phyloP scores from a whole-genome alignment of 2,797 vertebrate species.

The Chelon labrosus region DNA sequence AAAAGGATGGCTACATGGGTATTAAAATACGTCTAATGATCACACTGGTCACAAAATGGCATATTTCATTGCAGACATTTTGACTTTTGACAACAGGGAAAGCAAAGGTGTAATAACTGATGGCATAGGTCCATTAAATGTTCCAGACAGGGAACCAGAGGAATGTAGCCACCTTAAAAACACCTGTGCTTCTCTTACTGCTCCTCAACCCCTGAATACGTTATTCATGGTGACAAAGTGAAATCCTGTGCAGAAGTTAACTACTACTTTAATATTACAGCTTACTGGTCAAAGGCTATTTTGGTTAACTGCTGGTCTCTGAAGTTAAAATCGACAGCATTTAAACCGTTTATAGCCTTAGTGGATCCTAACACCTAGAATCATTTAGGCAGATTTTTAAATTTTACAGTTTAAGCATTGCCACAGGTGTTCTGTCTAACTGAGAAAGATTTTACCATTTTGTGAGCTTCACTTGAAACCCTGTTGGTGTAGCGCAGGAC shows the following conservation, averaged over 20 bases:
- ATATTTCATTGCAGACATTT: no score
- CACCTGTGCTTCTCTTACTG: neutral
- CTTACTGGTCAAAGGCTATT: constrained; percentile 45
- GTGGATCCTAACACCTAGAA: constrained; percentile 26
- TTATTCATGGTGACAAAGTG: constrained; percentile 23
- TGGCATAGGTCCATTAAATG: no score
- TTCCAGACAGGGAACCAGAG: no score
- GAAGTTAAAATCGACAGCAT: constrained; percentile 41
- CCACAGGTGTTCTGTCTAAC: neutral
- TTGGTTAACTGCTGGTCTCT: constrained; percentile 30
- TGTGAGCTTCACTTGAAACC: constrained; percentile 97
- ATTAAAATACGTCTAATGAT: neutral
- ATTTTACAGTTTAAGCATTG: neutral
- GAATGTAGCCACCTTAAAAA: no score
- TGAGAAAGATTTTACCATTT: constrained; percentile 87
- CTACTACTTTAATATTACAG: constrained; percentile 48
- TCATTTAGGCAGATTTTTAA: neutral
- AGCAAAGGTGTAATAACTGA: neutral
- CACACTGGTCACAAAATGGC: neutral
- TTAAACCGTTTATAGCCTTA: constrained; percentile 41
- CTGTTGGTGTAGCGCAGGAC: constrained; percentile 96
- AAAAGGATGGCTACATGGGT: no score
- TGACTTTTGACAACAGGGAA: neutral
- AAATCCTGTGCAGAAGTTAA: constrained; percentile 35
- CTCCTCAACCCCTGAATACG: constrained; percentile 22